Evolutionary conservation across 2,113 vertebrate species (phyloP).

Genomic region (Ranitomeya variabilis): DNA sequence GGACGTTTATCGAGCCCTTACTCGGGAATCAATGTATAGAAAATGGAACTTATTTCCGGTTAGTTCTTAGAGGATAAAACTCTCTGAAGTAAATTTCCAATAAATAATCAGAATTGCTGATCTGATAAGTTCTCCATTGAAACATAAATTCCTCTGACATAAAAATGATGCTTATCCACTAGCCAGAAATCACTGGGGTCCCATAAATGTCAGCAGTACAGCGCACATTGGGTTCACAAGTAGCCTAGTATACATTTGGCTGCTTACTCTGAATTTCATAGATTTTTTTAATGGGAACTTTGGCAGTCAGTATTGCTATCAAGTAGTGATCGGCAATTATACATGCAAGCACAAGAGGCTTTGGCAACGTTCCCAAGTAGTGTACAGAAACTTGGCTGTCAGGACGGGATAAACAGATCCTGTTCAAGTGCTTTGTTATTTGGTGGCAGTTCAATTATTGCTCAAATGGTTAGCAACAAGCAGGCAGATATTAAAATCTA

Average conservation of each 20-base stretch:
- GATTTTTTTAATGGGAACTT: conserved; percentile 38
- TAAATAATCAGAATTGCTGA: conserved; percentile 15
- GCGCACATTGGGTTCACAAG: conserved; percentile 12
- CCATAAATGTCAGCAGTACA: conserved; percentile 28
- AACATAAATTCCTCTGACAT: neutral
- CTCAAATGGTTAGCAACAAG: conserved; percentile 9
- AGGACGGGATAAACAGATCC: conserved; percentile 31
- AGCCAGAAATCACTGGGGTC: neutral
- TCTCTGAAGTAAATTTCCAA: neutral
- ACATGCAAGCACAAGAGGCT: conserved; percentile 22
- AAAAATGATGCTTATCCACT: neutral
- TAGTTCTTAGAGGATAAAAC: neutral
- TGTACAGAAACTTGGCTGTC: conserved; percentile 31
- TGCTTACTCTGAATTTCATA: conserved; percentile 18
- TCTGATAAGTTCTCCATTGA: neutral
- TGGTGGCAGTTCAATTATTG: conserved; percentile 12
- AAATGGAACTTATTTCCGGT: neutral
- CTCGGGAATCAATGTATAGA: neutral
- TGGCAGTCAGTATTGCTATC: conserved; percentile 39
- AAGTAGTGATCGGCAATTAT: conserved; percentile 42
- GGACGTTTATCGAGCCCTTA: neutral
- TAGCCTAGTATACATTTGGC: conserved; percentile 30
- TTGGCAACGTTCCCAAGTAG: neutral
- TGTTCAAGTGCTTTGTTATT: conserved; percentile 15
- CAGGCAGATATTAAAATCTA: conserved; percentile 2